Percentiles rank a stretch among this genome's conserved stretches.
These are phyloP conservation scores for Morpho deidamia DNA, from an alignment of 2,888 invertebrate genomes.

Conservation along the genomic window DNA sequence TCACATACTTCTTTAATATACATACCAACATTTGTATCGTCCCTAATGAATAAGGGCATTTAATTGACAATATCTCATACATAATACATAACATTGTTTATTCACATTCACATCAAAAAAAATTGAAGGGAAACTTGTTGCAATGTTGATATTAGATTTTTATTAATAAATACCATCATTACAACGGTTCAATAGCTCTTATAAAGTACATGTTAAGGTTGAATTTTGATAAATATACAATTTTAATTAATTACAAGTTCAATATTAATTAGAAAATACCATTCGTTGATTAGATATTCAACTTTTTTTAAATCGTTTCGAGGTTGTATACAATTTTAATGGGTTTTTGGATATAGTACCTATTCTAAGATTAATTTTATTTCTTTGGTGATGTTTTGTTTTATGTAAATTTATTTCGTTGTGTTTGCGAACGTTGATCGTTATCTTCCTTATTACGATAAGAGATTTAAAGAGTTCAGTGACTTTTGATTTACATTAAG, in stretches of 20 bases:
- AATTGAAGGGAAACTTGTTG: not conserved
- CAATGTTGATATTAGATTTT: not conserved
- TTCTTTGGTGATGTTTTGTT: no score
- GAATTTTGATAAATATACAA: not conserved
- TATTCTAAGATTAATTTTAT: no score
- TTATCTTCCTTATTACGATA: no score
- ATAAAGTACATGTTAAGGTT: not conserved
- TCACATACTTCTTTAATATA: not conserved
- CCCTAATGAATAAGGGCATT: not conserved
- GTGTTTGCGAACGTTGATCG: no score
- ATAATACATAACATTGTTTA: not conserved
- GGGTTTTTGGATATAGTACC: no score
- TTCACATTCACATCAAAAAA: not conserved
- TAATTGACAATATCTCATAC: not conserved
- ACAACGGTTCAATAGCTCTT: not conserved
- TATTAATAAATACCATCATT: no score
- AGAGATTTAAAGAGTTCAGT: no score
- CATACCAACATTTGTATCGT: not conserved
- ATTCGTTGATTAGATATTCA: not conserved
- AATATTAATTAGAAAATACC: conserved; percentile 1
- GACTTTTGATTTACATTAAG: no score
- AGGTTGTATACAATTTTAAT: not conserved
- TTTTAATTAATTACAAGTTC: not conserved
- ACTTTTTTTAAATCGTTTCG: not conserved
- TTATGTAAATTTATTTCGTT: no score